Percentiles rank a stretch among this genome's conserved stretches.
Conservation (phyloP, 2,888 invertebrate species). For the Hanleya hanleyi region DNA sequence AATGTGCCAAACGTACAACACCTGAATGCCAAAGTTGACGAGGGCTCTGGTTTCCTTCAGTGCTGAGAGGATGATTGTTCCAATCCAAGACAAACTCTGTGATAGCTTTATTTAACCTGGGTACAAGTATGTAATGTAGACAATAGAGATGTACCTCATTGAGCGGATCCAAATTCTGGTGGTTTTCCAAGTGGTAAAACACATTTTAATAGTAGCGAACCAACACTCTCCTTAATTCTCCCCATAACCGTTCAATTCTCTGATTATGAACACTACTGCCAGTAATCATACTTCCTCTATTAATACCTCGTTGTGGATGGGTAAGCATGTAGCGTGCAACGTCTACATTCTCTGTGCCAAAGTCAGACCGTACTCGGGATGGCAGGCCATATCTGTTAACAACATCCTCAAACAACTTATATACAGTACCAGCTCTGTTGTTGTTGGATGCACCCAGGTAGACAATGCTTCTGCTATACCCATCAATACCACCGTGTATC, state of each 20-base stretch:
- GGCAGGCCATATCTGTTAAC: slow-evolving; percentile 25
- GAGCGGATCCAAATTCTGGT: neutral
- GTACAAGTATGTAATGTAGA: neutral
- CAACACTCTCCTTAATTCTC: slow-evolving; percentile 16
- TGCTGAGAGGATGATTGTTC: neutral
- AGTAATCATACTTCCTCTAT: slow-evolving; percentile 22
- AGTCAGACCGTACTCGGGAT: slow-evolving; percentile 25
- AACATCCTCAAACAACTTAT: slow-evolving; percentile 19
- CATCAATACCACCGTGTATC: slow-evolving; percentile 32
- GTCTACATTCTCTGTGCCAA: slow-evolving; percentile 26
- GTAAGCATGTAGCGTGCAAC: slow-evolving; percentile 27
- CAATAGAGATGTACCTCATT: neutral
- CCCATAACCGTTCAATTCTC: slow-evolving; percentile 33
- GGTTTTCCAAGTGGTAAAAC: neutral
- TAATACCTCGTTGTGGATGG: slow-evolving; percentile 9
- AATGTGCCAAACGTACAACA: too few relatives aligned
- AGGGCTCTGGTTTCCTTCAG: neutral
- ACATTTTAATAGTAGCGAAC: neutral
- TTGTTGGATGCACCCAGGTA: slow-evolving; percentile 16
- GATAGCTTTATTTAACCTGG: neutral
- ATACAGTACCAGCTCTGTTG: slow-evolving; percentile 24
- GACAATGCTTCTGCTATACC: slow-evolving; percentile 22
- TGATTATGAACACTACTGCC: slow-evolving; percentile 29
- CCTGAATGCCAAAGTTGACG: too few relatives aligned
- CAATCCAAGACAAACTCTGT: neutral